These are phyloP conservation scores for Carpatolechia fugitivella DNA, from an alignment of 2,888 invertebrate species.

Conservation along the genomic window DNA sequence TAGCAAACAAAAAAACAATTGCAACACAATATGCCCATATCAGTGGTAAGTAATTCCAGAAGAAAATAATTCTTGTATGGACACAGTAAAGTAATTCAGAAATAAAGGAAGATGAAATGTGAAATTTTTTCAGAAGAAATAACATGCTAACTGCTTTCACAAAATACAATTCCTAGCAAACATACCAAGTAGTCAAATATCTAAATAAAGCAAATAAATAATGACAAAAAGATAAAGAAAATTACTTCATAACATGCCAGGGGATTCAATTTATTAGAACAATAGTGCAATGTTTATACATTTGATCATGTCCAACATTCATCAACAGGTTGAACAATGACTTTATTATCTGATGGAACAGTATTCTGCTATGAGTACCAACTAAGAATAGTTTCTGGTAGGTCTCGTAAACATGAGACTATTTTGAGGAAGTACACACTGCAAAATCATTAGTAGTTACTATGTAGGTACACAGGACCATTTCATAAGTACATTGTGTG, in stretches of 20 bases:
- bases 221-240: background rate
- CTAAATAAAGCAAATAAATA: conserved; percentile 4
- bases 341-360: background rate
- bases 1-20: background rate
- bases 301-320: background rate
- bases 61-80: no score
- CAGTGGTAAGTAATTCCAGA: background rate
- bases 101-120: background rate
- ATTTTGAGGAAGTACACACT: background rate
- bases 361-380: no score
- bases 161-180: background rate
- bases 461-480: background rate
- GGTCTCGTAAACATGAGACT: no score
- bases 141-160: background rate
- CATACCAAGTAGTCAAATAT: background rate
- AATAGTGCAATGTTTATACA: conserved; percentile 1
- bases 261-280: conserved; percentile 1
- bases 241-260: background rate
- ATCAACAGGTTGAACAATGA: background rate
- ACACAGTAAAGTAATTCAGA: no score
- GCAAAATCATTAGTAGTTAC: background rate
- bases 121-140: background rate
- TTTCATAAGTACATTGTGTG: background rate
- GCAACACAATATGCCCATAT: background rate
- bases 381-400: no score